These are phyloP conservation scores for Sitta europaea DNA, from an alignment of 2,113 vertebrate species.

Conservation along the genomic window DNA sequence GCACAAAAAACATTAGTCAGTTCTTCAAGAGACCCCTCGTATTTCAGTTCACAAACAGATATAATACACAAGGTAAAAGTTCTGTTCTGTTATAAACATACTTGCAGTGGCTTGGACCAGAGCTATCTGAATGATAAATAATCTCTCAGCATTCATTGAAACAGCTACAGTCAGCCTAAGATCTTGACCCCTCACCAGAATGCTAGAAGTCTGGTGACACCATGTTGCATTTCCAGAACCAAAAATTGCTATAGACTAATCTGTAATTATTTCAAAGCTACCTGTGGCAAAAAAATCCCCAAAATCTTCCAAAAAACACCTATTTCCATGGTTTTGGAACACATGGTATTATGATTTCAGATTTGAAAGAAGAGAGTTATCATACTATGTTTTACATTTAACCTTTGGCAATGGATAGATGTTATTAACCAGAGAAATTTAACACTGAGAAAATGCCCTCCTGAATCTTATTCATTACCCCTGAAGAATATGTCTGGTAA, in stretches of 20 bases:
- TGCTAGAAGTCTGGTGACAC: not conserved
- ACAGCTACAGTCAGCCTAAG: not conserved
- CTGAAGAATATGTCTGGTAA: not conserved
- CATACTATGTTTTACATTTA: not conserved
- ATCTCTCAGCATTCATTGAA: not conserved
- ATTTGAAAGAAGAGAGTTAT: not conserved
- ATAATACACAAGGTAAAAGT: not conserved
- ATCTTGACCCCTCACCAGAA: not conserved
- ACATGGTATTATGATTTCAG: not conserved
- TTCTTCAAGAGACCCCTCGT: not conserved
- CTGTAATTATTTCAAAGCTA: not conserved
- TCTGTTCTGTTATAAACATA: not conserved
- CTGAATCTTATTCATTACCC: not conserved
- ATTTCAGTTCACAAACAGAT: not conserved
- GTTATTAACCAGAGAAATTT: not conserved
- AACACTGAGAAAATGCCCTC: not conserved
- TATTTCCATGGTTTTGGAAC: not conserved
- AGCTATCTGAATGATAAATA: not conserved
- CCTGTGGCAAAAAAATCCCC: not conserved
- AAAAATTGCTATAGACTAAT: not conserved
- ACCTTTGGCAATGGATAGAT: not conserved
- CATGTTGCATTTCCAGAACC: not conserved
- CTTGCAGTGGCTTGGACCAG: not conserved
- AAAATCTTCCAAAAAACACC: not conserved
- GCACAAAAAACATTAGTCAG: not conserved